Evolutionary conservation across 2,888 invertebrate genomes (phyloP), one percentile per base, ranked within the genome.

Genomic region (Philaethria dido): DNA sequence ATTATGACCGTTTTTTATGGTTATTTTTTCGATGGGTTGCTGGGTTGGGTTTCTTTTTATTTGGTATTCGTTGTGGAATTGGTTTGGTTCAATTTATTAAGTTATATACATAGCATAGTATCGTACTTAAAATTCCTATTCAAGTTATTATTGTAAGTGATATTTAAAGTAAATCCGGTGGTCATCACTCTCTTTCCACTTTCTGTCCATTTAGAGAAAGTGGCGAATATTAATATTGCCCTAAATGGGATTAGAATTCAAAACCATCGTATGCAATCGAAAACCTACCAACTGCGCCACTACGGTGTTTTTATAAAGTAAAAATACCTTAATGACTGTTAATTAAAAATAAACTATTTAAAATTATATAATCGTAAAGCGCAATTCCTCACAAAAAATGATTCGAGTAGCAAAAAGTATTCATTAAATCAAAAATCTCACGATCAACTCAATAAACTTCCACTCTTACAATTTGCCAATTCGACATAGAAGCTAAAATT

Each of bases 401-500:
- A 11, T 52, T 52, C 29, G 3, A 16, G 5, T 33, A 5, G 52
- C 29, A 39, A 57, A 22, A 57, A 57, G 22, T 57, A n/a, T 55
- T 39, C 18, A 64, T 64, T 64, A 64, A 39, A 42, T 59, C 50
- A 59, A 25, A 55, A 22, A 18, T 68, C 22, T 48, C 29, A 45
- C 47, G 62, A 45, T 62, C 36, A 9, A 50, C 55, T 36, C 57
- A 39, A 59, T 50, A 13, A n/a, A 52, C 39, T 62, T 52, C 18
- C 16, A 62, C 16, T 68, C 25, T 42, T 65, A 64, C 57, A 62
- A 72, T 68, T 70, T 59, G 62, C 50, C 61, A 61, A 72, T 72
- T 70, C 59, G 69, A 61, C 66, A 69, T 62, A 71, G 65, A 66
- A 61, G 61, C 66, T 60, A 69, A 62, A 70, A 62, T 64, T 9